A percentile compares a stretch with the other conserved stretches of the same genome.
Evolutionary conservation across 2,797 vertebrate species (phyloP).

Genomic region (Gorsachius magnificus): DNA sequence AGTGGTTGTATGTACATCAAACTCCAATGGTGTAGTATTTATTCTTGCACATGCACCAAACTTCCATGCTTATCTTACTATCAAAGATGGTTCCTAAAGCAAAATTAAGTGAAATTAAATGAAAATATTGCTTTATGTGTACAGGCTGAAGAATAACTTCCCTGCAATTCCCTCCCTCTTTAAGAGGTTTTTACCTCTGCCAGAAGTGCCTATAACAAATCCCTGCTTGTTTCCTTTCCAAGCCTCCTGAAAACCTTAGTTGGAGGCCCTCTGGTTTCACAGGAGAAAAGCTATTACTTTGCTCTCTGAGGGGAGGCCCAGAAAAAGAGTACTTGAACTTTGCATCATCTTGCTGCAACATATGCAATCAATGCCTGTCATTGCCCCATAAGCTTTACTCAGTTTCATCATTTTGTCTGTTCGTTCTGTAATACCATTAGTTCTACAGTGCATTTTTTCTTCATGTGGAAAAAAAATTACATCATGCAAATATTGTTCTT

Average conservation of each 20-base stretch:
- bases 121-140: not conserved
- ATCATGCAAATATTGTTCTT: slow-evolving; percentile 63
- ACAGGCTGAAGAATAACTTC: not conserved
- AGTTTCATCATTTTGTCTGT: not conserved
- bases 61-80: not conserved
- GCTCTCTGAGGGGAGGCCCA: not conserved
- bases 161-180: not conserved
- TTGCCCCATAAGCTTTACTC: not conserved
- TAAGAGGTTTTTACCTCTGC: not conserved
- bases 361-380: not conserved
- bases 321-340: not conserved
- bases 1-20: not conserved
- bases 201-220: not conserved
- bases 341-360: not conserved
- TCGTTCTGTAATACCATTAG: not conserved
- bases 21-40: not conserved
- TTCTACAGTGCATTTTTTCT: slow-evolving; percentile 5
- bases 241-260: not conserved
- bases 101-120: not conserved
- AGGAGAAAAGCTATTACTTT: not conserved
- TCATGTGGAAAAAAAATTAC: slow-evolving; percentile 31
- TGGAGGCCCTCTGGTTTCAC: not conserved
- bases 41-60: not conserved
- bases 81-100: not conserved
- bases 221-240: not conserved